Percentiles rank a stretch among this genome's conserved stretches.
Evolutionary conservation across 2,113 vertebrate species (phyloP).

Genomic region (Orcinus orca): DNA sequence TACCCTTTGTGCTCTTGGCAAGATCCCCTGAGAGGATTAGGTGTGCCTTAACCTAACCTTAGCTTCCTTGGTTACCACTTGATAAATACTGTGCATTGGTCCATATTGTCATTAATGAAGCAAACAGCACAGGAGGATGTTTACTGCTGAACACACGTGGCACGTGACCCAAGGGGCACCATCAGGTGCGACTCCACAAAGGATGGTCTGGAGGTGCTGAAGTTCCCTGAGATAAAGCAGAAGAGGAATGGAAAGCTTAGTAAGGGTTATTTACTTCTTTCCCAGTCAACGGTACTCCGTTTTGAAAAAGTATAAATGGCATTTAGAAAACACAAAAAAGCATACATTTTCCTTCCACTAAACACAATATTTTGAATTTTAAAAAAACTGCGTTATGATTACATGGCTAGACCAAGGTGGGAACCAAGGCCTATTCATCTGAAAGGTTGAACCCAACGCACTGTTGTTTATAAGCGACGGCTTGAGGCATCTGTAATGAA

Average conservation of each 20-base stretch:
- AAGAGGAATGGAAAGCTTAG: background rate
- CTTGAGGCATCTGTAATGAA: slow-evolving; percentile 70
- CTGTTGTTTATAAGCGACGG: slow-evolving; percentile 70
- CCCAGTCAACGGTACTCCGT: background rate
- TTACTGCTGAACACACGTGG: background rate
- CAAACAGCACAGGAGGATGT: background rate
- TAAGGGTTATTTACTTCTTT: background rate
- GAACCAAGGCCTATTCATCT: slow-evolving; percentile 79
- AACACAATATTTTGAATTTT: slow-evolving; percentile 31
- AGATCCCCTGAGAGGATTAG: slow-evolving; percentile 22
- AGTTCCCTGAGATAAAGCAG: background rate
- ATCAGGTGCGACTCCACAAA: background rate
- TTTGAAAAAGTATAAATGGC: slow-evolving; percentile 23
- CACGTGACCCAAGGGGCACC: background rate
- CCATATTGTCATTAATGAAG: background rate
- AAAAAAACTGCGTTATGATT: slow-evolving; percentile 14
- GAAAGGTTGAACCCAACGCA: slow-evolving; percentile 67
- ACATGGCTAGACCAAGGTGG: slow-evolving; percentile 66
- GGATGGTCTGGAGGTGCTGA: background rate
- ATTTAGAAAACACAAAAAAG: slow-evolving; percentile 39
- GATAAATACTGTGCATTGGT: background rate
- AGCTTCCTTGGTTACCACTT: background rate
- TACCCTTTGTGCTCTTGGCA: slow-evolving; percentile 39
- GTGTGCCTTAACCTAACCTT: background rate
- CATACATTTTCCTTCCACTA: slow-evolving; percentile 36